phyloP scores from a whole-genome alignment of 2,113 vertebrate genomes.

The Rhinoderma darwinii region DNA sequence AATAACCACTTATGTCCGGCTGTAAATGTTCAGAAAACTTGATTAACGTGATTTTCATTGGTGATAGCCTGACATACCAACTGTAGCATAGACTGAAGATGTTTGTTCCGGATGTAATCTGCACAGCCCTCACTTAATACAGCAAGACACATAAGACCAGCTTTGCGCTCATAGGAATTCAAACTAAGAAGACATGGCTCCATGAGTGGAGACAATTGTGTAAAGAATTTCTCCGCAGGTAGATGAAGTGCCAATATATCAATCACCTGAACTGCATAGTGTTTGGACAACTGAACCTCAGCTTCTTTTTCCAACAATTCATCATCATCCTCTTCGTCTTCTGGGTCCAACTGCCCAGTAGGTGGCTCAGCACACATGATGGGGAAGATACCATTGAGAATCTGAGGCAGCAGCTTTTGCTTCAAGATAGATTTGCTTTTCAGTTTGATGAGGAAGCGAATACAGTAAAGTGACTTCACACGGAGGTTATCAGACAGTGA shows the following conservation, averaged over 20 bases:
- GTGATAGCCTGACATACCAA: constrained; percentile 81
- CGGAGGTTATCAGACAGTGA: constrained; percentile 76
- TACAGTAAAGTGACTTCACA: constrained; percentile 81
- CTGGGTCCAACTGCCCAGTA: constrained; percentile 81
- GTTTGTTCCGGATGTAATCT: constrained; percentile 80
- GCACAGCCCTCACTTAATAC: constrained; percentile 89
- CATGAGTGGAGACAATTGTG: constrained; percentile 79
- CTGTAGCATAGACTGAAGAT: constrained; percentile 81
- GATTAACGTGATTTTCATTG: constrained; percentile 81
- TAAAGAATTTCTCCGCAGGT: constrained; percentile 86
- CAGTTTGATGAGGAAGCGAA: constrained; percentile 82
- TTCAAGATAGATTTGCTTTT: constrained; percentile 85
- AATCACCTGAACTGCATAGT: constrained; percentile 87
- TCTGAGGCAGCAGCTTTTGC: constrained; percentile 79
- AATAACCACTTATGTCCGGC: constrained; percentile 77
- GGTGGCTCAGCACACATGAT: constrained; percentile 79
- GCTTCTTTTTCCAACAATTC: constrained; percentile 71
- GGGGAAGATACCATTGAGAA: constrained; percentile 82
- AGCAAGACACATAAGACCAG: constrained; percentile 86
- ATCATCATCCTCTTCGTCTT: constrained; percentile 76
- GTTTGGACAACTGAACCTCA: constrained; percentile 80
- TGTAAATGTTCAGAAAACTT: constrained; percentile 90
- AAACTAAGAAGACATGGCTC: constrained; percentile 77
- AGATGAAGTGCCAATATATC: constrained; percentile 87
- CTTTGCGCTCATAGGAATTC: constrained; percentile 82